These are phyloP conservation scores for Pollenia labialis DNA, from an alignment of 2,888 invertebrate genomes.

Conservation along the genomic window DNA sequence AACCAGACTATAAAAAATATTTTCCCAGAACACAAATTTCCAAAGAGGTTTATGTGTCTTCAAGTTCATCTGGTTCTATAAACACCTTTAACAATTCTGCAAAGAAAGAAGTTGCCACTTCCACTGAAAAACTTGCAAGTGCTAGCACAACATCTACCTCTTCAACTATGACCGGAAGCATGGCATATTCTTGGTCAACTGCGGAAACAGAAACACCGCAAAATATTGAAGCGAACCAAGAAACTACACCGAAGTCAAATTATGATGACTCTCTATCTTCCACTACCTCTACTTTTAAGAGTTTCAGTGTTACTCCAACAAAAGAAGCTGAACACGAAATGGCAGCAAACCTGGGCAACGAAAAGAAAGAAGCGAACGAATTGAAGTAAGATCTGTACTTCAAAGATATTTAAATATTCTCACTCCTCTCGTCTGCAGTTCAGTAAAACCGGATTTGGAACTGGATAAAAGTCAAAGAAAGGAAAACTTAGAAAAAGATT, in stretches of 20 bases:
- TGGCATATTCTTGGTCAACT: no score
- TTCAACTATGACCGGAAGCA: not conserved
- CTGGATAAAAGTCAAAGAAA: not conserved
- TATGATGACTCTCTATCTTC: no score
- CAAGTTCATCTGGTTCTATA: not conserved
- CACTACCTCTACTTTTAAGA: no score
- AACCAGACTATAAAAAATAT: no score
- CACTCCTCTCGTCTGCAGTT: not conserved
- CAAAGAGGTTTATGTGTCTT: not conserved
- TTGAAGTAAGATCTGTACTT: no score
- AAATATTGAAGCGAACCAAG: no score
- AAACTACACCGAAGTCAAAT: no score
- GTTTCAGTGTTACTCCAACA: no score
- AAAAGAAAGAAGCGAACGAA: not conserved
- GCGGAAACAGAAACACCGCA: no score
- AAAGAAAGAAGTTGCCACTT: not conserved
- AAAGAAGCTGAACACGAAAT: no score
- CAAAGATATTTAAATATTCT: no score
- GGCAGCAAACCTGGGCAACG: not conserved
- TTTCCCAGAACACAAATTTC: not conserved
- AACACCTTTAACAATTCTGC: not conserved
- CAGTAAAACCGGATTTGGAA: not conserved
- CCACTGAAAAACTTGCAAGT: not conserved
- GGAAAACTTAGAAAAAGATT: not conserved
- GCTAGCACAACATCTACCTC: not conserved